Evolutionary conservation across 2,113 vertebrate genomes (phyloP), one percentile per base, ranked within the genome.

Genomic region (Saguinus midas): DNA sequence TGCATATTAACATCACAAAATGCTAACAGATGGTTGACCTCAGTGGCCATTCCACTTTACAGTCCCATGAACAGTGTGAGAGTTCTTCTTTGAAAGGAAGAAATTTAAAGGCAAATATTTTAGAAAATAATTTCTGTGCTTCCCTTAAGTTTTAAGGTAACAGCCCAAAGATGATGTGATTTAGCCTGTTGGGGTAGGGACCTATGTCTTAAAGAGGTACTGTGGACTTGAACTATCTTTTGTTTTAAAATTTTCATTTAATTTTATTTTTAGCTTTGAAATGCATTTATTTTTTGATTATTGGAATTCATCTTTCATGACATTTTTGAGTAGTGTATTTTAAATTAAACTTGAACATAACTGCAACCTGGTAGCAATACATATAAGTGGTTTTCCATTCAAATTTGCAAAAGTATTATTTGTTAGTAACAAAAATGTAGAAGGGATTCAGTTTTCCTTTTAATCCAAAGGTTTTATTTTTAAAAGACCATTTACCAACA

Each of bases 211-310:
- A 70, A 84, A 13, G 37, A 76, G 37, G 84, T 9, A n/a, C 12
- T 21, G 8, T 83, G 27, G 50, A 81, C 45, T 84, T 82, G 45
- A 73, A 81, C 1, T 45, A 3, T 66, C 52, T 90, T 95, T 61
- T 17, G 29, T 64, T 64, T 64, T 64, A 64, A 64, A 29, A 64
- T 32, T 32, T 64, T 64, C 12, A 32, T 32, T 32, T 32, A 64
- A 64, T 64, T 58, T 58, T 58, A 23, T 58, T 64, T 83, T 3
- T 94, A 87, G 16, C 10, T 96, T 96, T 96, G 37, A 98, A 98
- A 97, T 61, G 48, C 40, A 92, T 93, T 98, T 95, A 92, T 97
- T 97, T 96, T 97, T 94, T 92, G 37, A 79, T 97, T 92, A 66
- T 45, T 83, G 23, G 17, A 96, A 96, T 87, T 93, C 55, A 96